These are phyloP conservation scores for Procambarus virginalis DNA, from an alignment of 1,140 invertebrate species.

Conservation along the genomic window DNA sequence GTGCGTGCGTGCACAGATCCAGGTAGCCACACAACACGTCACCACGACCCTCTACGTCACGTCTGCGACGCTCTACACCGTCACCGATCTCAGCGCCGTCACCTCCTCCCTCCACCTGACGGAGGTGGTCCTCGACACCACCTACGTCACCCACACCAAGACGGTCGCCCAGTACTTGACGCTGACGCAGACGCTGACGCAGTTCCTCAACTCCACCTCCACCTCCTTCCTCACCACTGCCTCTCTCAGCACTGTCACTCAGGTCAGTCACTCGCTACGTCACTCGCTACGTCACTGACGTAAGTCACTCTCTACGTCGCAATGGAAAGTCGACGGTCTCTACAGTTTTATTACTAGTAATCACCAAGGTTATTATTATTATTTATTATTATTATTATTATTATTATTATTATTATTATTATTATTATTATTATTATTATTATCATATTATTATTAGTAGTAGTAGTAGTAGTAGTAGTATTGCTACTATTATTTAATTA, in stretches of 20 bases:
- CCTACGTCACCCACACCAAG: constrained; percentile 21
- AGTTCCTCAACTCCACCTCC: background rate
- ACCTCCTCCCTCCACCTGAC: constrained; percentile 20
- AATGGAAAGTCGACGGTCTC: no score
- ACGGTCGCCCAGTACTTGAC: background rate
- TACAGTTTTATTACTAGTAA: no score
- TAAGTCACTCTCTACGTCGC: no score
- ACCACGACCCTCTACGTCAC: background rate
- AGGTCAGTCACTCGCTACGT: no score
- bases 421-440: no score
- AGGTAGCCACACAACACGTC: background rate
- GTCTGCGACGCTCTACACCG: background rate
- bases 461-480: no score
- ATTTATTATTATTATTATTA: no score
- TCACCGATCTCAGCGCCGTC: background rate
- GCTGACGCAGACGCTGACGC: background rate
- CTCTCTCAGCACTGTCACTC: background rate
- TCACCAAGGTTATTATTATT: no score
- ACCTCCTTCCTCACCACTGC: background rate
- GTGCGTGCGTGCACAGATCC: background rate
- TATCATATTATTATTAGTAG: no score
- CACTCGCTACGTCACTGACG: background rate
- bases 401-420: no score
- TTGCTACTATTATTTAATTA: no score
- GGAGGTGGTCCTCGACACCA: constrained; percentile 24